These are phyloP conservation scores for Octonoba sinensis DNA, from an alignment of 2,888 invertebrate species.

Conservation along the genomic window DNA sequence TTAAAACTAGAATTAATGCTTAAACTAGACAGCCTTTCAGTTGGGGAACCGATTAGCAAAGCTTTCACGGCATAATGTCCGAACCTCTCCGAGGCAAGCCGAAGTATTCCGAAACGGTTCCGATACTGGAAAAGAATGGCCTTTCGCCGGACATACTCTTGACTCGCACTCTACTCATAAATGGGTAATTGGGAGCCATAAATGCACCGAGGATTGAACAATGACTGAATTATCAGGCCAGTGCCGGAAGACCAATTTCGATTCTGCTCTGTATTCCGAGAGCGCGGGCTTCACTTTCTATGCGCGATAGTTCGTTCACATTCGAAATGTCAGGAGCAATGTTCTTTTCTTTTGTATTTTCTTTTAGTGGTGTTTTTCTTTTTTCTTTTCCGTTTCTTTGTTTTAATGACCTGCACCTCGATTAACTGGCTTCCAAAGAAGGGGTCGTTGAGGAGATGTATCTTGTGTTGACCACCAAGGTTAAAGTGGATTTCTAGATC, in stretches of 20 bases:
- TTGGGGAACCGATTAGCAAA: too few relatives aligned
- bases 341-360: background rate
- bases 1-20: too few relatives aligned
- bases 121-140: slow-evolving; percentile 20
- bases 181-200: slow-evolving; percentile 31
- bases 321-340: slow-evolving; percentile 12
- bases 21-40: too few relatives aligned
- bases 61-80: too few relatives aligned
- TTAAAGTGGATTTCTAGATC: too few relatives aligned
- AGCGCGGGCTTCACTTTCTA: background rate
- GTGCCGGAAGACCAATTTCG: slow-evolving; percentile 44
- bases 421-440: too few relatives aligned
- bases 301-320: slow-evolving; percentile 43
- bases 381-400: too few relatives aligned
- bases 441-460: too few relatives aligned
- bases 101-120: too few relatives aligned
- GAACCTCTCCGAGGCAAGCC: too few relatives aligned
- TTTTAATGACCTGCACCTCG: too few relatives aligned
- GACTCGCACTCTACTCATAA: slow-evolving; percentile 12
- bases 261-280: slow-evolving; percentile 44
- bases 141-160: slow-evolving; percentile 25
- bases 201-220: slow-evolving; percentile 29
- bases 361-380: background rate
- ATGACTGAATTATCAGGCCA: slow-evolving; percentile 37
- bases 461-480: too few relatives aligned